These are phyloP conservation scores for Baccha elongata DNA, from an alignment of 2,888 invertebrate species.

Conservation along the genomic window DNA sequence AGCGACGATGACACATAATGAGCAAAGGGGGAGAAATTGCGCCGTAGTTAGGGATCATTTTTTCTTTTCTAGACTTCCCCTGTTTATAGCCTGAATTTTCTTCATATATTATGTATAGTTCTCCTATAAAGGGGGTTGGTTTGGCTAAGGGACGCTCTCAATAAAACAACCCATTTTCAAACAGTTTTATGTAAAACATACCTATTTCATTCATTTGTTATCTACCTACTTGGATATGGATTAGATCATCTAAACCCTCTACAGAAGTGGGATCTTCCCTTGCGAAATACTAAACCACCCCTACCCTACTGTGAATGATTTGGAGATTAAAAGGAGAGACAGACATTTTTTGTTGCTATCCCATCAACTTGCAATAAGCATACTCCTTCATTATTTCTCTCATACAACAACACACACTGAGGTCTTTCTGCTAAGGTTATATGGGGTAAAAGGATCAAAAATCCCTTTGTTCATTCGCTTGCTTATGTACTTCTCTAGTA, in stretches of 20 bases:
- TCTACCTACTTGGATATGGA: conserved; percentile 18
- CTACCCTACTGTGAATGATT: neutral
- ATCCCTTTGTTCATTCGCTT: conserved; percentile 33
- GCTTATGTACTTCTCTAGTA: conserved; percentile 17
- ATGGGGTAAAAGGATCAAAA: conserved; percentile 65
- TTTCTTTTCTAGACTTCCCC: conserved; percentile 36
- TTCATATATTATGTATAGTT: neutral
- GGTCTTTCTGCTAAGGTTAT: conserved; percentile 17
- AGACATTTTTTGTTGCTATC: neutral
- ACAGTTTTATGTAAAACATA: neutral
- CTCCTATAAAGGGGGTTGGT: conserved; percentile 15
- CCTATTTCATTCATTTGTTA: neutral
- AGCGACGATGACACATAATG: neutral
- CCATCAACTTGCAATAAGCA: neutral
- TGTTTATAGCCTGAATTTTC: conserved; percentile 24
- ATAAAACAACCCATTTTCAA: conserved; percentile 13
- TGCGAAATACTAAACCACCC: conserved; percentile 30
- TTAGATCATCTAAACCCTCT: conserved; percentile 64
- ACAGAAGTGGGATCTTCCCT: conserved; percentile 33
- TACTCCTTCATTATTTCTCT: neutral
- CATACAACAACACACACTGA: conserved; percentile 5
- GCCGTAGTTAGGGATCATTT: conserved; percentile 69
- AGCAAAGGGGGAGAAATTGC: conserved; percentile 38
- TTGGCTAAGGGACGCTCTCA: neutral
- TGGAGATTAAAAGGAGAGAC: conserved; percentile 14